These are phyloP conservation scores for Agrypnia vestita DNA, from an alignment of 1,140 invertebrate genomes.

Conservation along the genomic window DNA sequence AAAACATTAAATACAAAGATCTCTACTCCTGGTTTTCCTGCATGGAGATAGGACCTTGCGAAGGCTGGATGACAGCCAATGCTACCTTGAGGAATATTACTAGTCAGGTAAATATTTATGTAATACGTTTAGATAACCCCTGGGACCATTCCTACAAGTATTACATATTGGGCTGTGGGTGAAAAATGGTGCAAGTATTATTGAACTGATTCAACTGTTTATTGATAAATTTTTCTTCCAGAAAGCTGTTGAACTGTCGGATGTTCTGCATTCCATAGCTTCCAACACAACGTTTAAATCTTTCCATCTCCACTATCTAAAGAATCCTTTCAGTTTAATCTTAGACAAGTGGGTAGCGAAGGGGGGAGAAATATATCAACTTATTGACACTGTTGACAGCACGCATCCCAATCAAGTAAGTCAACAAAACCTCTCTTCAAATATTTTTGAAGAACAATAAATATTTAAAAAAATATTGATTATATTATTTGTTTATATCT, in stretches of 20 bases:
- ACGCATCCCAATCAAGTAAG: constrained; percentile 73
- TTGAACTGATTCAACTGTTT: too few relatives aligned
- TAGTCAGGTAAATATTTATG: constrained; percentile 58
- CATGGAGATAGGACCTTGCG: constrained; percentile 71
- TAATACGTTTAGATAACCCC: neutral
- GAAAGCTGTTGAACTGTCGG: constrained; percentile 66
- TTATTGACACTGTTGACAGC: constrained; percentile 73
- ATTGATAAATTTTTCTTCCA: constrained; percentile 32
- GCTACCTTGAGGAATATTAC: constrained; percentile 67
- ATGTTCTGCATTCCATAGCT: constrained; percentile 65
- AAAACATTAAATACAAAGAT: constrained; percentile 69
- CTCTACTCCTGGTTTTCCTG: constrained; percentile 72
- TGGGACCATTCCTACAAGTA: too few relatives aligned
- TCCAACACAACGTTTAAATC: constrained; percentile 63
- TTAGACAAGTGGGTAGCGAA: constrained; percentile 65
- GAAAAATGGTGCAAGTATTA: neutral
- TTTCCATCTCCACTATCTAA: constrained; percentile 68
- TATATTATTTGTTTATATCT: too few relatives aligned
- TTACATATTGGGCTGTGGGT: neutral
- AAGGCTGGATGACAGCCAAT: constrained; percentile 72
- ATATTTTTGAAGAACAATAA: too few relatives aligned
- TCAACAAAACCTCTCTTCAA: neutral
- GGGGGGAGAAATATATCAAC: constrained; percentile 66
- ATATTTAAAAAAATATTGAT: too few relatives aligned
- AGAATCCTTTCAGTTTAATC: constrained; percentile 67